phyloP scores from a whole-genome alignment of 2,888 invertebrate species.

The Emmelina monodactyla region DNA sequence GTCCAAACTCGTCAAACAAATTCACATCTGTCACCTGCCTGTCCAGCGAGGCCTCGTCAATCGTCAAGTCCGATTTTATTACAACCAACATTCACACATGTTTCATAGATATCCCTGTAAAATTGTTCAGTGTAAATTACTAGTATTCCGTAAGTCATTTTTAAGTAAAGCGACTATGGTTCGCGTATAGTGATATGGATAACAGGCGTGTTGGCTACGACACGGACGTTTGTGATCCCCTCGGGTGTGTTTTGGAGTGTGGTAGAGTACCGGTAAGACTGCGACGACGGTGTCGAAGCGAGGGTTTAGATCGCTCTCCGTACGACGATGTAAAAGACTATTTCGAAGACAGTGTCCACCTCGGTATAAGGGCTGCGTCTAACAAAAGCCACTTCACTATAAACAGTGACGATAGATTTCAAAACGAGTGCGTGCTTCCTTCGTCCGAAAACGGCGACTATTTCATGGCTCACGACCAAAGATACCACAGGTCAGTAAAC shows the following conservation, averaged over 20 bases:
- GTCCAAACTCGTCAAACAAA: no score
- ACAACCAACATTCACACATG: conserved; percentile 26
- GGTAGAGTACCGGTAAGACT: conserved; percentile 46
- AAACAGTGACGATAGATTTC: conserved; percentile 35
- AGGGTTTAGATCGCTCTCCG: conserved; percentile 56
- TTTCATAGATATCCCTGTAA: conserved; percentile 26
- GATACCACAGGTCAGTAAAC: conserved; percentile 35
- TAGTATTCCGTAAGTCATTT: background rate
- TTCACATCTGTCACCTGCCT: conserved; percentile 45
- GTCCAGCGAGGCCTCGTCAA: conserved; percentile 44
- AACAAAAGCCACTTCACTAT: conserved; percentile 51
- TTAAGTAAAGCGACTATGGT: conserved; percentile 32
- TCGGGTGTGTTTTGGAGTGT: conserved; percentile 46
- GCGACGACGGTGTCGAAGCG: conserved; percentile 57
- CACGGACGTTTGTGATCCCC: conserved; percentile 53
- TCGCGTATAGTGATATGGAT: conserved; percentile 56
- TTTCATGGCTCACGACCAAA: conserved; percentile 46
- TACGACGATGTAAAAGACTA: conserved; percentile 50
- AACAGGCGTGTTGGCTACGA: conserved; percentile 52
- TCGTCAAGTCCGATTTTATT: conserved; percentile 32
- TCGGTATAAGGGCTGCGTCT: conserved; percentile 31
- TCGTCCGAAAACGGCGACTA: conserved; percentile 52
- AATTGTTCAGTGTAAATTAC: background rate
- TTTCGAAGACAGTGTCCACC: conserved; percentile 29
- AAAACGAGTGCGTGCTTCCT: conserved; percentile 47